Percentiles rank a stretch among this genome's conserved stretches.
Conservation (phyloP, 2,797 vertebrate genomes). For the Potorous gilbertii region DNA sequence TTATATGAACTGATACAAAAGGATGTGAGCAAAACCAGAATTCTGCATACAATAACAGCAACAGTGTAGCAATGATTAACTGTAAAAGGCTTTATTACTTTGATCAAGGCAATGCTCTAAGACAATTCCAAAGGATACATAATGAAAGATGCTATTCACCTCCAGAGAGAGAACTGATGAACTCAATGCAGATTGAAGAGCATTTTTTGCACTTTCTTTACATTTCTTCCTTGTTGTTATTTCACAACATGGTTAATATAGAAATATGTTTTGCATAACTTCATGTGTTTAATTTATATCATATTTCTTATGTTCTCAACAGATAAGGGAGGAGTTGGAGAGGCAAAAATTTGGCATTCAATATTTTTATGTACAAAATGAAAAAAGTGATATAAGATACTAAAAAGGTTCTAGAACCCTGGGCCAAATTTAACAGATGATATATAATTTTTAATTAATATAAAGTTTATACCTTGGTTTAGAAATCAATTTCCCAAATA, state of each 20-base stretch:
- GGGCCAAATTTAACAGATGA: too few relatives aligned
- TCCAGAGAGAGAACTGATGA: too few relatives aligned
- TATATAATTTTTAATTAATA: neutral
- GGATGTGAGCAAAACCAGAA: neutral
- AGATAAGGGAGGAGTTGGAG: neutral
- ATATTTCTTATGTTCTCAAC: neutral
- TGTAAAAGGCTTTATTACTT: neutral
- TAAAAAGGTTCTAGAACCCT: too few relatives aligned
- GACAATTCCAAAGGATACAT: neutral
- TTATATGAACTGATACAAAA: neutral
- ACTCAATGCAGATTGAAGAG: too few relatives aligned
- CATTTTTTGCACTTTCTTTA: too few relatives aligned
- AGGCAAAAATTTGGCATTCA: neutral
- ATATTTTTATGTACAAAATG: too few relatives aligned
- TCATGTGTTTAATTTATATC: neutral
- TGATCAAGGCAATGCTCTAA: neutral
- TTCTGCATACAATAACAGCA: neutral
- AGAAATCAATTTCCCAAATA: neutral
- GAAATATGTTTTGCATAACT: neutral
- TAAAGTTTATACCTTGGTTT: neutral
- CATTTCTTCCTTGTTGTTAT: too few relatives aligned
- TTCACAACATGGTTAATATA: too few relatives aligned
- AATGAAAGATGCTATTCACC: neutral
- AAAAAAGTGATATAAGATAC: too few relatives aligned
- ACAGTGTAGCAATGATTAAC: neutral